Base-by-base conservation (phyloP, 2,888 invertebrate species). In the Helicoverpa assulta region DNA sequence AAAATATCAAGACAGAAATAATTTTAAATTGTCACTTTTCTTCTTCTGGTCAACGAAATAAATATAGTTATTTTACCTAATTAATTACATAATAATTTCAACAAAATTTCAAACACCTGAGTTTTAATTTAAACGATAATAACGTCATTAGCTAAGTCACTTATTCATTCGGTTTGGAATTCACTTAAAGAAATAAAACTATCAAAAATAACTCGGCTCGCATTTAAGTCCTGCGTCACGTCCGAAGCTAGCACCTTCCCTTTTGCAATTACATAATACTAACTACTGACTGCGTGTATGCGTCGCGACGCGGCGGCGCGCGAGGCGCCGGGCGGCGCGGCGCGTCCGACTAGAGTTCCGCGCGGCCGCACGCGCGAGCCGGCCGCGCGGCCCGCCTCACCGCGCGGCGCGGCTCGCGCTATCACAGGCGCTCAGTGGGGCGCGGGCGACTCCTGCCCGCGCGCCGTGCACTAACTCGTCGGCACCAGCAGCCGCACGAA, bases 401-500 rank as follows among this genome's bases (percentile, higher is more conserved):
- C 85, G 85, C 80, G 83, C 84, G 86, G 88, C 87, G 86, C 88
- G 88, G 89, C 89, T 29, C 86, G 88, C 88, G 88, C 89, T 94
- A 94, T 95, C 93, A 94, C 94, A 93, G 91, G 93, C 90, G 93
- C 94, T 94, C 92, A 94, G 86, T 85, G 90, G 85, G 93, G 93
- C 93, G 94, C 94, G 93, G 94, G 93, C 94, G 92, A 82, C 76
- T 92, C 92, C 87, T 85, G 93, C 94, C 95, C 94, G 94, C 94
- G 94, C 95, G 91, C 89, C 90, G 87, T 88, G 90, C 95, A 95
- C 96, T 97, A 97, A 96, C 97, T 96, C 88, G 96, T 96, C 83
- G 97, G 97, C 89, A 97, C 97, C 90, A 97, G 94, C 87, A 97
- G 96, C 91, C 97, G 96, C 96, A 97, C 97, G 90, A 97, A 97